Evolutionary conservation across 1,140 invertebrate species (phyloP), one percentile per base, ranked within the genome.

Genomic region (Luehdorfia chinensis): DNA sequence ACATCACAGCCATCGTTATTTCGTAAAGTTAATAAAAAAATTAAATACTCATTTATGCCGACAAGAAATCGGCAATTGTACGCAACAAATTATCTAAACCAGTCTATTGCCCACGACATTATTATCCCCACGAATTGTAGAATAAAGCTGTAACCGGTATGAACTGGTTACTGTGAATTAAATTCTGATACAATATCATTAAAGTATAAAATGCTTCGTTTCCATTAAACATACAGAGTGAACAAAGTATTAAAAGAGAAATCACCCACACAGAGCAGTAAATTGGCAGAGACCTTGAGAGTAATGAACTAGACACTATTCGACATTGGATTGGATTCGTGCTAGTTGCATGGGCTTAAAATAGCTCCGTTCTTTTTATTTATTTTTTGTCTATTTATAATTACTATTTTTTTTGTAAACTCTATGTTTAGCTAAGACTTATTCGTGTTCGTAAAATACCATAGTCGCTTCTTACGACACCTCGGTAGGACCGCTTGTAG

Each of bases 21-120:
- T 21, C 18, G 33, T 11, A 12, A 37, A 30, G 19, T 0, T 21
- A 21, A 5, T 11, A 21, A 37, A 21, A 37, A 12, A n/a, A n/a
- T n/a, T n/a, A n/a, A n/a, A 9, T 12, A 11, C 4, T 11, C n/a
- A 37, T 19, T 21, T 18, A 30, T 9, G 14, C 4, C 21, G 15
- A 12, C 25, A 43, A 43, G 23, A 43, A 43, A 30, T 30, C 25
- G 21, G 39, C 25, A 27, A 28, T n/a, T 11, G 39, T 18, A 43
- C 39, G 14, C 19, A 25, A 21, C 21, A 25, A 28, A 30, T 43
- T 43, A 43, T 30, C 13, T 9, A 9, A 30, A 43, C 39, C 25
- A 16, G 28, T 58, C 54, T 56, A 51, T 21, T 55, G 55, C 62
- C 62, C 55, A 66, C 62, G 31, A 39, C 28, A 23, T 28, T 34